These are phyloP conservation scores for Papilio xuthus DNA, from an alignment of 1,140 invertebrate species.

Conservation along the genomic window DNA sequence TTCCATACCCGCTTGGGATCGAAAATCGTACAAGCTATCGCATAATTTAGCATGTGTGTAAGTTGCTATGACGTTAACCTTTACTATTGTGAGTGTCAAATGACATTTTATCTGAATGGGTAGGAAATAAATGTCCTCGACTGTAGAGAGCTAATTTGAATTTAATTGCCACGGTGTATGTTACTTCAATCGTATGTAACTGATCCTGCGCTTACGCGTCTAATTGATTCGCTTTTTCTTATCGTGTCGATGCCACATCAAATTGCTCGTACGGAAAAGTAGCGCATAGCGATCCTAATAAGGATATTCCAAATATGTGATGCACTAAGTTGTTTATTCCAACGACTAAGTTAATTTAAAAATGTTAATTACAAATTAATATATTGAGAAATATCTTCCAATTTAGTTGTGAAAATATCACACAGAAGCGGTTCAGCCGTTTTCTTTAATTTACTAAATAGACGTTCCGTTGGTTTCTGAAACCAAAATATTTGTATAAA, in stretches of 20 bases:
- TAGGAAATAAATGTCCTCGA: neutral
- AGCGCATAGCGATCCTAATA: neutral
- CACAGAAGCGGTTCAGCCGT: neutral
- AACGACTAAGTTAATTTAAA: neutral
- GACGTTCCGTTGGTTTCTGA: too few relatives aligned
- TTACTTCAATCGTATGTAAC: neutral
- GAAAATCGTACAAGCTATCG: too few relatives aligned
- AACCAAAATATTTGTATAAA: too few relatives aligned
- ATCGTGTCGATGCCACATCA: slow-evolving; percentile 7
- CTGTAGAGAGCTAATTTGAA: neutral
- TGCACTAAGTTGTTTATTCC: neutral
- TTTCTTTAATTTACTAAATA: neutral
- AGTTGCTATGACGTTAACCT: too few relatives aligned
- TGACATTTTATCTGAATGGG: neutral
- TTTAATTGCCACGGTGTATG: neutral
- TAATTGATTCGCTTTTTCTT: slow-evolving; percentile 24
- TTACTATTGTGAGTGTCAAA: neutral
- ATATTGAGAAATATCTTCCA: neutral
- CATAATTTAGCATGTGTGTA: too few relatives aligned
- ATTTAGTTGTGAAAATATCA: neutral
- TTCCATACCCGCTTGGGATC: too few relatives aligned
- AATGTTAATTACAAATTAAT: neutral
- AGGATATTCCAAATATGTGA: neutral
- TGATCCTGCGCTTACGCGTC: neutral
- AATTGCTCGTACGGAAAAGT: slow-evolving; percentile 19